Evolutionary conservation across 2,797 vertebrate species (phyloP).

Genomic region (Chelonia mydas): DNA sequence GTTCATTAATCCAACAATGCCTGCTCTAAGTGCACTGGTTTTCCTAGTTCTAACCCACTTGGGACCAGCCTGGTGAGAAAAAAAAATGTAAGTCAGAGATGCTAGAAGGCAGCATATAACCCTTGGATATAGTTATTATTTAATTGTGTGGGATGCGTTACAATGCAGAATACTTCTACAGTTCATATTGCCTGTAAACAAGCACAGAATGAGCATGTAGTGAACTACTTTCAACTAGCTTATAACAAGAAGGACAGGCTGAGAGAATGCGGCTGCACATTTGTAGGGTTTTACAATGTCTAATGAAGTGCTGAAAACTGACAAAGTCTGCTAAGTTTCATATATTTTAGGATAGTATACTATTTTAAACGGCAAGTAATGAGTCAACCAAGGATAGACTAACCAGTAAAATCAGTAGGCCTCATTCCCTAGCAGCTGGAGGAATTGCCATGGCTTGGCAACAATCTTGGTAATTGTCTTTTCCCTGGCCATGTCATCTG

Average conservation of each 20-base stretch:
- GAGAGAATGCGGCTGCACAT: neutral
- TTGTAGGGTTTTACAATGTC: neutral
- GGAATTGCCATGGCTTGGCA: neutral
- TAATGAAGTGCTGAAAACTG: neutral
- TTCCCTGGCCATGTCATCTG: neutral
- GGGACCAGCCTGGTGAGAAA: conserved; percentile 30
- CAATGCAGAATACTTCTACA: neutral
- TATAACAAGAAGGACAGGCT: neutral
- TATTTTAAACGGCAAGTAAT: neutral
- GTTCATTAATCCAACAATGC: conserved; percentile 61
- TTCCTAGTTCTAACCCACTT: conserved; percentile 13
- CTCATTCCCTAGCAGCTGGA: neutral
- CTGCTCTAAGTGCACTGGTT: conserved; percentile 9
- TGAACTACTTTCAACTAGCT: neutral
- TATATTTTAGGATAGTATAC: neutral
- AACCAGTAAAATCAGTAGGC: neutral
- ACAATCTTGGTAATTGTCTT: neutral
- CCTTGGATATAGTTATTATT: neutral
- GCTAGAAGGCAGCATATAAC: conserved; percentile 8
- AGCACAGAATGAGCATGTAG: neutral
- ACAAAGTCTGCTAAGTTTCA: neutral
- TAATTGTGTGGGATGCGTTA: neutral
- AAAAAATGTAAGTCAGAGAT: conserved; percentile 36
- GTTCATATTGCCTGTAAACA: neutral
- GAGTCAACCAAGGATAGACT: neutral